Base-by-base conservation (phyloP, 2,113 vertebrate genomes). In the Nibea coibor region DNA sequence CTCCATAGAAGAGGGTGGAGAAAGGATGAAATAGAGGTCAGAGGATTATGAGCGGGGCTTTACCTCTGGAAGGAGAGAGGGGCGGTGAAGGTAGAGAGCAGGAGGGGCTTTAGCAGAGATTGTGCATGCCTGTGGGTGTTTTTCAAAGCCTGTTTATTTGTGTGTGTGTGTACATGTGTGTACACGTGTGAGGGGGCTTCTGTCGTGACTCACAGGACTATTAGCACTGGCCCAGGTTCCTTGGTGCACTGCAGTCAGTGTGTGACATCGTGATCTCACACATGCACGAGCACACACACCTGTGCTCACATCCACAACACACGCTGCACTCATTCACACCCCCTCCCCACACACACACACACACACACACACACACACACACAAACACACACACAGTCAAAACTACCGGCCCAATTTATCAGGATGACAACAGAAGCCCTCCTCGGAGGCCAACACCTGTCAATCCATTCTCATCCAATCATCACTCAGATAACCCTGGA, bases 401-500 rank as follows among this genome's bases (percentile, higher is more conserved):
- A 86, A 66, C 58, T 77, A 57, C 80, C 42, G 70, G 71, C 77
- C 69, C 65, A 66, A 64, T 85, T 88, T 26, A 76, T 89, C 79
- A 84, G 51, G 42, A 31, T 43, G 65, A 72, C 69, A 87, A 42
- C 10, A 59, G 64, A 54, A 56, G 76, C 45, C 42, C 54, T 86
- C 80, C 77, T 73, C 83, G 63, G 81, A 87, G 82, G 80, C 76
- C 50, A 61, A 65, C 75, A 43, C 58, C 83, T 85, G 83, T 84
- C 92, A 91, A 80, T 92, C 90, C 68, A 0, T 51, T 76, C 77
- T 84, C 81, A 64, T 78, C 91, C 88, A 92, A 94, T 93, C 91
- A 89, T 91, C 59, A 87, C 75, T 89, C 91, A 86, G 82, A 87
- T 67, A 80, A 72, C 81, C 78, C 78, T 45, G 65, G 87, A 87